A percentile compares a stretch with the other conserved stretches of the same genome.
Conservation (phyloP, 2,113 vertebrate species). For the Istiophorus platypterus region DNA sequence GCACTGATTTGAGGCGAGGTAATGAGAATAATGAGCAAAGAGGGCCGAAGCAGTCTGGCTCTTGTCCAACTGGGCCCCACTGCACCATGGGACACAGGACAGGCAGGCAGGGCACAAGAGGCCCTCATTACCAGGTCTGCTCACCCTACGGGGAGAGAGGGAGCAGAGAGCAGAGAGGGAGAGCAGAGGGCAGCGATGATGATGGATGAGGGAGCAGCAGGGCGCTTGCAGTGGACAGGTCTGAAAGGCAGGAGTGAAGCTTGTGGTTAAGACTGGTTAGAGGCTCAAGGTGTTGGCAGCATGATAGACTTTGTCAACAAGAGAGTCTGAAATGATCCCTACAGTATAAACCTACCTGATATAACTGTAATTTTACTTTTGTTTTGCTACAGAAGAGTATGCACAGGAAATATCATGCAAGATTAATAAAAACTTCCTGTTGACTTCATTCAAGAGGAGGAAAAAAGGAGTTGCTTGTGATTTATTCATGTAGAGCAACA, state of each 20-base stretch:
- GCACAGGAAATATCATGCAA: constrained; percentile 26
- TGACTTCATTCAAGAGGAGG: constrained; percentile 58
- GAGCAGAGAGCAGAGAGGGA: constrained; percentile 55
- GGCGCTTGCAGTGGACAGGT: constrained; percentile 62
- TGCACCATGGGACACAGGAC: constrained; percentile 83
- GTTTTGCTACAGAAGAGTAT: background rate
- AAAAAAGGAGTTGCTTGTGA: constrained; percentile 63
- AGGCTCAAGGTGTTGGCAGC: constrained; percentile 67
- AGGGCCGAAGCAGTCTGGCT: constrained; percentile 77
- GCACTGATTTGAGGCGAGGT: constrained; percentile 83
- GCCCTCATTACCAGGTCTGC: constrained; percentile 80
- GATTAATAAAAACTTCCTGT: constrained; percentile 30
- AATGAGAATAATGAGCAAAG: constrained; percentile 87
- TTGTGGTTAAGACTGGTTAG: constrained; percentile 57
- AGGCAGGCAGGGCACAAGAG: constrained; percentile 80
- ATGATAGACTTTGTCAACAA: constrained; percentile 52
- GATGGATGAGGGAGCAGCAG: constrained; percentile 80
- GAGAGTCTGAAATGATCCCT: constrained; percentile 35
- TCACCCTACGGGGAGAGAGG: constrained; percentile 69
- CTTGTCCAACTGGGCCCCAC: constrained; percentile 78
- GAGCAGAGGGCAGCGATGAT: constrained; percentile 71
- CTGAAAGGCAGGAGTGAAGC: constrained; percentile 64
- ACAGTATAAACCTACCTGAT: constrained; percentile 21
- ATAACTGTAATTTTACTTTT: constrained; percentile 4
- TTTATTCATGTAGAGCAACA: constrained; percentile 47